These are phyloP conservation scores for Melieria picta DNA, from an alignment of 2,888 invertebrate species.

Conservation along the genomic window DNA sequence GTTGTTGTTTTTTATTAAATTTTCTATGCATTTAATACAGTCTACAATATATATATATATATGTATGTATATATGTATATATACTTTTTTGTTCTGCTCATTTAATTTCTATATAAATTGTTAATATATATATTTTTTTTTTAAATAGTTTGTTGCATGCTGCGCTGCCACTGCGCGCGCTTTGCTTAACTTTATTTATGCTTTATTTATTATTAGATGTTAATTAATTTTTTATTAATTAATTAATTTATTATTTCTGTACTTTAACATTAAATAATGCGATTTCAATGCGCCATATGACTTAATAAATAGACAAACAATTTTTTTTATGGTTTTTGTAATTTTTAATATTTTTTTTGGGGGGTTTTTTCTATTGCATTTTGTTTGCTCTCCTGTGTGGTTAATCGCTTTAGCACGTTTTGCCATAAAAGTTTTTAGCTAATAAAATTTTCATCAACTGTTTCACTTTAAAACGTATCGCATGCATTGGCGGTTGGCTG, in stretches of 20 bases:
- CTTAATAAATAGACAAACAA: conserved; percentile 29
- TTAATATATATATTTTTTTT: background rate
- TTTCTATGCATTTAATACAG: background rate
- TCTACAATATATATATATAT: background rate
- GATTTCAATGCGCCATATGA: conserved; percentile 14
- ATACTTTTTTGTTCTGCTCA: background rate
- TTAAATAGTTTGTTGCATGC: background rate
- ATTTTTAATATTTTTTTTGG: conserved; percentile 6
- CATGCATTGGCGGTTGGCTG: too few species aligned
- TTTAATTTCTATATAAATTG: background rate
- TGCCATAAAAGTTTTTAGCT: too few species aligned
- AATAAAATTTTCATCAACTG: too few species aligned
- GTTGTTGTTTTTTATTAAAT: background rate
- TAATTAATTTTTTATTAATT: conserved; percentile 16
- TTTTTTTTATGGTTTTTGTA: conserved; percentile 14
- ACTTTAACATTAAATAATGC: conserved; percentile 24
- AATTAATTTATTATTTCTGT: conserved; percentile 16
- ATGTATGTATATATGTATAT: background rate
- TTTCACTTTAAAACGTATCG: too few species aligned
- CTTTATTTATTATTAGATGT: background rate
- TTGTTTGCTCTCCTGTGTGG: background rate
- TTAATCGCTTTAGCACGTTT: too few species aligned
- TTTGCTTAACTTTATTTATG: background rate
- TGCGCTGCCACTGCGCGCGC: conserved; percentile 2
- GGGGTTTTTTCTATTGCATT: conserved; percentile 4